Percentiles rank a stretch among this genome's conserved stretches.
Evolutionary conservation across 2,113 vertebrate species (phyloP).

Genomic region (Periophthalmus modestus): DNA sequence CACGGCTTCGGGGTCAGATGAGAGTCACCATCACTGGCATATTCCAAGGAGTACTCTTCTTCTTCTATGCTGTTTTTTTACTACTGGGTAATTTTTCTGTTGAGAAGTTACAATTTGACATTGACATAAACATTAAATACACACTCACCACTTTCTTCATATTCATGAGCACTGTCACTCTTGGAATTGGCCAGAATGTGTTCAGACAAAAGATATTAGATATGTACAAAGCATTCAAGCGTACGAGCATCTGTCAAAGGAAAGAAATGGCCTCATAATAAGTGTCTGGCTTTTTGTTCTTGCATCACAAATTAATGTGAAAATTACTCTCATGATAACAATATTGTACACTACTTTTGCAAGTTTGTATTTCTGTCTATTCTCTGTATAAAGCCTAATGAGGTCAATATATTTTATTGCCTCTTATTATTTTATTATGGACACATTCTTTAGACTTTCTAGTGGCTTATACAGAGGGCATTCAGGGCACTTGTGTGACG

Average conservation of each 20-base stretch:
- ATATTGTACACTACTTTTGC: too few species aligned
- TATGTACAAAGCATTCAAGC: conserved; percentile 17
- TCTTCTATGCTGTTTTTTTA: not conserved
- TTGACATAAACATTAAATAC: fast-evolving
- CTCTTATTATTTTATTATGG: too few species aligned
- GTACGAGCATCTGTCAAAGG: not conserved
- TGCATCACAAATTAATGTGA: too few species aligned
- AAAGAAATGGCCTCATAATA: not conserved
- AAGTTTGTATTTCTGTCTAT: too few species aligned
- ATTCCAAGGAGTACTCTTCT: conserved; percentile 14
- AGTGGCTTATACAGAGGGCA: too few species aligned
- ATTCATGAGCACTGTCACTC: conserved; percentile 19
- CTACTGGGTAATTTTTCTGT: fast-evolving
- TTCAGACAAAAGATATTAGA: conserved; percentile 29
- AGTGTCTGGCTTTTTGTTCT: too few species aligned
- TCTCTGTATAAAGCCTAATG: too few species aligned
- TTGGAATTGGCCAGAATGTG: conserved; percentile 34
- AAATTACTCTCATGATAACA: too few species aligned
- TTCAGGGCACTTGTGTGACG: too few species aligned
- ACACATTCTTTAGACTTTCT: too few species aligned
- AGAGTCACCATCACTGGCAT: conserved; percentile 25
- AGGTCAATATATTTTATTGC: too few species aligned
- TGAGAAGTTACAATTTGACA: fast-evolving
- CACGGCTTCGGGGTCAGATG: conserved; percentile 8
- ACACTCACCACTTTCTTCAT: not conserved